Evolutionary conservation across 35 echinoderm and acorn worm species (phyloP), one percentile per base, ranked within the genome.

Genomic region (Anneissia japonica): DNA sequence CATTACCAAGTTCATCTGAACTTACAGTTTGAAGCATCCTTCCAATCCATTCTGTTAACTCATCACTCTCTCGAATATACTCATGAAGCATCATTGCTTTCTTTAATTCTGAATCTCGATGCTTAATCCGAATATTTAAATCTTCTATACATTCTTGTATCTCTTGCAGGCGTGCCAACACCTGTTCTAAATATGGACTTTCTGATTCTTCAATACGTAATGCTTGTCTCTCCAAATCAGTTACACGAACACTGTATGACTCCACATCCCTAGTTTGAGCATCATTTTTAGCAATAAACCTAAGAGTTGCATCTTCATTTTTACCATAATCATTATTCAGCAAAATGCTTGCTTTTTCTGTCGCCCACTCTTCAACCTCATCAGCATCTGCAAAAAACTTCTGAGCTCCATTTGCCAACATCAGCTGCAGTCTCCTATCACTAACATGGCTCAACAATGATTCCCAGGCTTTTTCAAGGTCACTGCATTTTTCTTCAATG

Each of bases 1-100:
- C 96, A 83, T 93, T 89, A 36, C 96, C 96, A 89, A 87, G 94
- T 32, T 99, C 96, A n/a, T 91, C 92, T n/a, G 96, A 94, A 46
- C 85, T 85, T n/a, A 92, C 96, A 10, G 89, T 76, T 38, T 93
- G 92, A 81, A 94, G 91, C 46, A 92, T 86, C 56, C 87, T 92
- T 40, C 91, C 96, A 72, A 99, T 99, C 92, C 96, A 99, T 33
- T 99, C 92, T 31, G 92, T 89, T 30, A 99, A 46, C 32, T 99
- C 96, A 73, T 99, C 92, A 82, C 96, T 99, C 77, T 99, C 96
- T 46, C 79, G 85, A 0, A 87, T 51, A 36, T 94, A 94, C 39
- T 87, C 74, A 76, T 94, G 89, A 73, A 92, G 76, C 23, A 88
- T 46, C 83, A 94, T 93, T 82, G 96, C 79, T 79, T 89, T 35